phyloP scores from a whole-genome alignment of 2,888 invertebrate genomes.

The Drosophila neutralis region DNA sequence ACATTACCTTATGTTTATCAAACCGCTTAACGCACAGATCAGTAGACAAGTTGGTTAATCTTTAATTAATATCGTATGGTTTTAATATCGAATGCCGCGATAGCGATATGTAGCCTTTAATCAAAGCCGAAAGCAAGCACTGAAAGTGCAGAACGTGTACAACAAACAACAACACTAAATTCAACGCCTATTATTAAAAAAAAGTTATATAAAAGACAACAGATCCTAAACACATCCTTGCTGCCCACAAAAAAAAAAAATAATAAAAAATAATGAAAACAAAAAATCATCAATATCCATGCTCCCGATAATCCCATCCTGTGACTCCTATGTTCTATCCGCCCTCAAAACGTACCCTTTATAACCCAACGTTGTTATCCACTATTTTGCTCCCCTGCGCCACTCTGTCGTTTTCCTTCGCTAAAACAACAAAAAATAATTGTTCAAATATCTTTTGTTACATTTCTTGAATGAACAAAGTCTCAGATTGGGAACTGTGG shows the following conservation, averaged over 20 bases:
- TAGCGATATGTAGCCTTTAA: conserved; percentile 82
- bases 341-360: conserved; percentile 29
- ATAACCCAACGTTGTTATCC: conserved; percentile 57
- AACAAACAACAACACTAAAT: conserved; percentile 62
- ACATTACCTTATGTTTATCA: conserved; percentile 37
- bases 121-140: conserved; percentile 41
- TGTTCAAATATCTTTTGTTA: conserved; percentile 40
- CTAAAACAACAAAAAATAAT: conserved; percentile 43
- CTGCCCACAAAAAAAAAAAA: conserved; percentile 22
- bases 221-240: conserved; percentile 69
- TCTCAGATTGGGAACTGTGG: conserved; percentile 92
- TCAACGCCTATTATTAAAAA: conserved; percentile 51
- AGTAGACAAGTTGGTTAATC: conserved; percentile 61
- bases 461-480: conserved; percentile 72
- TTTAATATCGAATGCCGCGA: conserved; percentile 77
- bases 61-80: conserved; percentile 39
- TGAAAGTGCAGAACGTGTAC: conserved; percentile 40
- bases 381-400: conserved; percentile 54
- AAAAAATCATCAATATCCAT: conserved; percentile 43
- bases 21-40: conserved; percentile 67
- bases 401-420: conserved; percentile 71
- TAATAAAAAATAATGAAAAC: not conserved
- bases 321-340: conserved; percentile 44
- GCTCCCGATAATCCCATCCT: conserved; percentile 45
- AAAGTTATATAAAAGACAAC: conserved; percentile 46